A percentile compares a stretch with the other conserved stretches of the same genome.
phyloP scores from a whole-genome alignment of 2,797 vertebrate genomes.

The Syndactyla subalaris region DNA sequence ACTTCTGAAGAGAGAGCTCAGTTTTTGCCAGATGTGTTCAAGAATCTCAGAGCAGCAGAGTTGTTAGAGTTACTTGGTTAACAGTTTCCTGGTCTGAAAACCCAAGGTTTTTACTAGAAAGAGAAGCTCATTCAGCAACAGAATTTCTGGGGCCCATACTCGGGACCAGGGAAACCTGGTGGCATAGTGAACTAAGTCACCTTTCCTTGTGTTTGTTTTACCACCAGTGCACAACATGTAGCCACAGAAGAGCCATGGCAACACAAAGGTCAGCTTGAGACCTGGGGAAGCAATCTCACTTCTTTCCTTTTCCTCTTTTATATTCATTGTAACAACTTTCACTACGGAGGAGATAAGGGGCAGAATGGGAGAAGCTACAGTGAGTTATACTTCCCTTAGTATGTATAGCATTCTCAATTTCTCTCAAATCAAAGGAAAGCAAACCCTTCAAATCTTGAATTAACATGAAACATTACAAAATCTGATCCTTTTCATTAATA shows the following conservation, averaged over 20 bases:
- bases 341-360: neutral
- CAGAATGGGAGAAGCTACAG: neutral
- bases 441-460: neutral
- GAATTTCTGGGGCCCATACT: neutral
- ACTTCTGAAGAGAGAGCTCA: neutral
- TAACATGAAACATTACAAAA: neutral
- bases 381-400: neutral
- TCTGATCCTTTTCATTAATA: neutral
- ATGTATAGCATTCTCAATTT: neutral
- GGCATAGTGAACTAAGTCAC: neutral
- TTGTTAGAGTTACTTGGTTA: neutral
- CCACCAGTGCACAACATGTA: neutral
- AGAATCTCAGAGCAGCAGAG: neutral
- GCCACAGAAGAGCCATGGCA: neutral
- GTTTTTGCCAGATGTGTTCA: neutral
- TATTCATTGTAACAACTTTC: neutral
- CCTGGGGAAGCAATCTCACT: neutral
- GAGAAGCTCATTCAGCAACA: neutral
- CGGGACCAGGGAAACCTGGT: neutral
- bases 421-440: neutral
- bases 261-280: neutral
- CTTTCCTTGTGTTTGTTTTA: neutral
- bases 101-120: accelerated
- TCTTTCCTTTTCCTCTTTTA: neutral
- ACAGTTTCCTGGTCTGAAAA: neutral